Base-by-base conservation (phyloP, 2,888 invertebrate species). In the Argyra leucocephala region DNA sequence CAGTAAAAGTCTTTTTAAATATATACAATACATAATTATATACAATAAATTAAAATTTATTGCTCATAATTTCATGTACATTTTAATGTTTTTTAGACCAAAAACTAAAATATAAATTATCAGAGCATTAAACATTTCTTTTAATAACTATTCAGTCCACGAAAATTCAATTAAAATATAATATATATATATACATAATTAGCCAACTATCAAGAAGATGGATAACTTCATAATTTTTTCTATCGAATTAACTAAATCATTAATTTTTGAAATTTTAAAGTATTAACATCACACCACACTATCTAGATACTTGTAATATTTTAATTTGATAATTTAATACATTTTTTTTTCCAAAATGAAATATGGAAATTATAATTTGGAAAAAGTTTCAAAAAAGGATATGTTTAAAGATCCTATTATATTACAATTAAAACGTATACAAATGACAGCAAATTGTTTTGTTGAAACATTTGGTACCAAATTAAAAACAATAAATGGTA, bases 321-420 rank as follows among this genome's bases (percentile, higher is more conserved):
- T 26, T 26, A 6, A 6, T 6, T 26, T 26, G 4, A 7, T n/a
- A 57, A 7, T 57, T 15, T 58, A 58, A 58, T 10, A 58, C 2
- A 21, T 58, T 2, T 21, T 3, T 58, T 22, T 57, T 7, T 7
- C 15, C 21, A 61, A 69, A 69, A 79, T 79, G 79, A 78, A 79
- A 69, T 78, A 77, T 72, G 79, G 79, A 63, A 78, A 76, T 67
- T 79, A 79, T 69, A 78, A 78, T 73, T 70, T 79, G 59, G 73
- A 75, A 64, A 76, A 77, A 69, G 12, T 58, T 21, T 21, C 58
- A 10, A 15, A 9, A 37, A 37, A 37, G 12, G 37, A 37, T 21
- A 21, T 12, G 21, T 58, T 58, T 58, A 58, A 37, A 37, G 37
- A 37, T 37, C 37, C 37, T 37, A 3, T 37, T 10, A 9, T 37